Conservation (phyloP, 1,140 invertebrate genomes). For the Neuroterus valhalla region DNA sequence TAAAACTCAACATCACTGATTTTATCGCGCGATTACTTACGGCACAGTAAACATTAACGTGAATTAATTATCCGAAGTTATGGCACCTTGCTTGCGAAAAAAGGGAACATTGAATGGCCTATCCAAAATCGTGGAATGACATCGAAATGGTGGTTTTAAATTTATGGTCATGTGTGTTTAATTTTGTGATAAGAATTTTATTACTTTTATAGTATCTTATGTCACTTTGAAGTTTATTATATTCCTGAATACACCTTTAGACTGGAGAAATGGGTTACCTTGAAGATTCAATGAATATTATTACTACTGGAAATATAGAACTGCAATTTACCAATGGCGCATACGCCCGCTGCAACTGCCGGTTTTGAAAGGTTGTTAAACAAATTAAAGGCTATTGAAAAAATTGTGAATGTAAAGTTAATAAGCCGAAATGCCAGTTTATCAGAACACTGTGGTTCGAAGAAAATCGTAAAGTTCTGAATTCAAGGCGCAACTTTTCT, state of each 20-base stretch:
- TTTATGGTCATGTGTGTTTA: too few species aligned
- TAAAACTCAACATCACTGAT: constrained; percentile 7
- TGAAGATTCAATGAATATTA: constrained; percentile 12
- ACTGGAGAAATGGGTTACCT: not conserved
- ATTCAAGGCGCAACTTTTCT: constrained; percentile 18
- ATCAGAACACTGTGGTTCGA: not conserved
- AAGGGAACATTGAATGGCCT: not conserved
- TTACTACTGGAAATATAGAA: not conserved
- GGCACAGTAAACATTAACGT: constrained; percentile 9
- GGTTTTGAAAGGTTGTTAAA: constrained; percentile 17
- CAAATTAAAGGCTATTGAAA: constrained; percentile 21
- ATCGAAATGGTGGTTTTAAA: not conserved
- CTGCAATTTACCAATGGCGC: not conserved
- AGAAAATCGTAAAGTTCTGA: constrained; percentile 16
- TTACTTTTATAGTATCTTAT: too few species aligned
- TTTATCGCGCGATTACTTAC: constrained; percentile 18
- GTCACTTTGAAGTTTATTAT: too few species aligned
- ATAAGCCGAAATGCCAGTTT: constrained; percentile 17
- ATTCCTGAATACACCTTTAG: not conserved
- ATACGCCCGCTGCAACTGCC: not conserved
- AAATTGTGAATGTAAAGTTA: not conserved
- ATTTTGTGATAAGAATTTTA: too few species aligned
- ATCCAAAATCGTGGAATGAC: not conserved
- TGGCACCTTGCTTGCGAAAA: constrained; percentile 1
- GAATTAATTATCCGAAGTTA: constrained; percentile 17